Base-by-base conservation (phyloP, 2,888 invertebrate genomes). In the Pachymerium ferrugineum region DNA sequence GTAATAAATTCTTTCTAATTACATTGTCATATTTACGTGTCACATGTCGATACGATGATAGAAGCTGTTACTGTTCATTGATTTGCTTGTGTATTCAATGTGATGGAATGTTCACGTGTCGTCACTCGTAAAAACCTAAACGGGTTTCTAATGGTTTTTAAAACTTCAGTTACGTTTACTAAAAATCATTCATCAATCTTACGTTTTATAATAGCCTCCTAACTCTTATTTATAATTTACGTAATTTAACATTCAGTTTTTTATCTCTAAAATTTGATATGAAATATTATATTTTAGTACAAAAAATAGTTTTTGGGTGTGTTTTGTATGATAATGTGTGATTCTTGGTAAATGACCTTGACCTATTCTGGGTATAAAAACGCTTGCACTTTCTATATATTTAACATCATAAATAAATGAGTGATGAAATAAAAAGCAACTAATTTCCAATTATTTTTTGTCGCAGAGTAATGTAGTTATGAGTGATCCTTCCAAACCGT, bases 391-490 rank as follows among this genome's bases (percentile, higher is more conserved):
- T 54, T 54, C 54, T 54, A 54, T 54, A 54, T 22, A 54, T 54
- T 25, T 25, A 25, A 8, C 25, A 25, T 25, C 25, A 8, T 2
- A 25, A 25, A 54, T 54, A 54, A n/a, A n/a, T n/a, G n/a, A n/a
- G n/a, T n/a, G n/a, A n/a, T n/a, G n/a, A n/a, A n/a, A n/a, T n/a
- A n/a, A n/a, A n/a, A n/a, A n/a, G n/a, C n/a, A n/a, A n/a, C n/a
- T n/a, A n/a, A n/a, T n/a, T n/a, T n/a, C n/a, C n/a, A n/a, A n/a
- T 38, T 71, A 22, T 6, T 35, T 71, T 71, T 38, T 16, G 4
- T 71, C 35, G 28, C 71, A 71, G 71, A 71, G 71, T 33, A 33
- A 71, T 71, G 71, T 71, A 71, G 71, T 71, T 35, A 71, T 71
- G 71, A 35, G 71, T 71, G 71, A 71, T 71, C 71, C 71, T 71